Base-by-base conservation (phyloP, 2,797 vertebrate genomes). In the Cynodonichthys magdalenae region DNA sequence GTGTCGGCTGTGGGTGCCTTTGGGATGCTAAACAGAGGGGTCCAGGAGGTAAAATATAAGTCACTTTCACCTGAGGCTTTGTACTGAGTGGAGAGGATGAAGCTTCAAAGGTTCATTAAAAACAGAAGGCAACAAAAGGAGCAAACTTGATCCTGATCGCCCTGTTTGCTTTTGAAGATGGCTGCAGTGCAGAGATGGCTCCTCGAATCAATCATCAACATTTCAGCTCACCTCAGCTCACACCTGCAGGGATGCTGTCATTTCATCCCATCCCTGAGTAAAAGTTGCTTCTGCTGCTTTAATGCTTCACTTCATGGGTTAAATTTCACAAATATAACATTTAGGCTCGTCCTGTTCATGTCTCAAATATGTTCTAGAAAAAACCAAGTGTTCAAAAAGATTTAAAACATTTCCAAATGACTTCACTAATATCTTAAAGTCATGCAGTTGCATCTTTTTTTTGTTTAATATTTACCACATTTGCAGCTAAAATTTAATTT, bases 91-190 rank as follows among this genome's bases (percentile, higher is more conserved):
- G 81, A 95, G 94, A 94, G 93, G 90, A 91, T 3, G 90, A 93
- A 91, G 95, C 96, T 96, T 98, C 97, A 98, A 98, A 99, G 96
- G 91, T 91, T 59, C 89, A 92, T 95, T 92, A 89, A 93, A 93
- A 90, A 92, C 85, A 66, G 58, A 58, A 81, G 24, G 24, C 24
- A 77, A 91, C 89, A 93, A 88, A 93, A 88, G 79, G 8, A 84
- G 77, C 47, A 75, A 82, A 95, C 95, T 96, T 95, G 93, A 95
- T 95, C 93, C 90, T 36, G 89, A 91, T 90, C 87, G 20, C 61
- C 52, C 41, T 39, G 63, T 90, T 81, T 80, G 91, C 95, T 94
- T 96, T 97, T 98, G 96, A 98, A 97, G 95, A 95, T 84, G 83
- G 92, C 71, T 71, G 71, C 53, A 54, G 61, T 53, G 64, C 51